Evolutionary conservation across 2,888 invertebrate species (phyloP).

Genomic region (Eurytoma californica): DNA sequence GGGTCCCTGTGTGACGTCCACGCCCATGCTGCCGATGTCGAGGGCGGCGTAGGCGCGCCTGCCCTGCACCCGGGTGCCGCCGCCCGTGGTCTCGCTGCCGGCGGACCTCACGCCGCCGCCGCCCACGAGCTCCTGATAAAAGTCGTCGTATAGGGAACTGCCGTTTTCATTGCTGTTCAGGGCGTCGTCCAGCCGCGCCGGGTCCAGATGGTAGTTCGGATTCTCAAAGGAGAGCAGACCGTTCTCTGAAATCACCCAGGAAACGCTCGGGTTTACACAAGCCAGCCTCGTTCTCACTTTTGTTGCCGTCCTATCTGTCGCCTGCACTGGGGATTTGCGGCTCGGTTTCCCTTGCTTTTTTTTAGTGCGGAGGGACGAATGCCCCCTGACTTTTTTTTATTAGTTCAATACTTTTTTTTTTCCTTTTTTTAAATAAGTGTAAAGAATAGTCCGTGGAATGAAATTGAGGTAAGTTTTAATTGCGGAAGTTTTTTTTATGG

Average conservation of each 20-base stretch:
- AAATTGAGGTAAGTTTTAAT: too few relatives aligned
- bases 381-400: too few relatives aligned
- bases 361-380: too few relatives aligned
- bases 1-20: conserved; percentile 80
- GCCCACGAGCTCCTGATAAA: conserved; percentile 80
- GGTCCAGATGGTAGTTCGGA: conserved; percentile 91
- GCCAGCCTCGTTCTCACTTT: not conserved
- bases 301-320: too few relatives aligned
- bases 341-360: too few relatives aligned
- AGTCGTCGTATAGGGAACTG: conserved; percentile 82
- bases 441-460: too few relatives aligned
- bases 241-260: conserved; percentile 83
- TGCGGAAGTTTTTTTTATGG: too few relatives aligned
- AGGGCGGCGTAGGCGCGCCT: conserved; percentile 82
- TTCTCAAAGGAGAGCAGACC: conserved; percentile 93
- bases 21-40: conserved; percentile 84
- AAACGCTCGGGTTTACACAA: not conserved
- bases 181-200: conserved; percentile 86
- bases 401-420: too few relatives aligned
- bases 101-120: conserved; percentile 75
- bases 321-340: too few relatives aligned
- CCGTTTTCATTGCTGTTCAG: conserved; percentile 81
- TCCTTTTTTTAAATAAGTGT: too few relatives aligned
- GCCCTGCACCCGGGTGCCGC: conserved; percentile 74
- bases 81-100: conserved; percentile 76